Base-by-base conservation (phyloP, 1,140 invertebrate species). In the Leguminivora glycinivorella region DNA sequence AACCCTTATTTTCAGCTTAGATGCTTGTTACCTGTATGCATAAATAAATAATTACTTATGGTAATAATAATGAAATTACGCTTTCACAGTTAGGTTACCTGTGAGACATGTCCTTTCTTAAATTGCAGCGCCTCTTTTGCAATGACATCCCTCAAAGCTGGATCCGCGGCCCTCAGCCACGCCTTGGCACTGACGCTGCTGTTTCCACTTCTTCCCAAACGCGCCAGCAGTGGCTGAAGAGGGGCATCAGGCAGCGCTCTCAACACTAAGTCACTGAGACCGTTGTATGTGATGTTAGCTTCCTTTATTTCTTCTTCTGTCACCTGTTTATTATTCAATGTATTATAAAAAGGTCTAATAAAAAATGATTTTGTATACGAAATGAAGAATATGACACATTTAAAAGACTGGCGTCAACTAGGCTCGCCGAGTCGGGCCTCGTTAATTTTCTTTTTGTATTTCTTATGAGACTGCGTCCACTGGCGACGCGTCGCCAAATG, bases 81-180 rank as follows among this genome's bases (percentile, higher is more conserved):
- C n/a, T n/a, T n/a, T n/a, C n/a, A n/a, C n/a, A n/a, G n/a, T n/a
- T n/a, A n/a, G 43, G 12, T 72, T 78, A 88, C 95, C 92, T 95
- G 95, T 25, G 93, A 94, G 34, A 94, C 84, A 72, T 92, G 91
- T 66, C 93, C 93, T 79, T 94, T 94, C 77, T 95, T 94, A 94
- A 95, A 97, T 73, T 96, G 96, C n/a, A 97, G 83, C 14, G 96
- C 96, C 91, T 97, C 96, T 90, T 97, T 97, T 38, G 95, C 95
- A 56, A 97, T 96, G 1, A 97, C 96, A 75, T 94, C 94, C 75
- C 95, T 93, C 56, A 97, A 85, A 2, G 95, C 95, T 19, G 96
- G 94, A 82, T 96, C 95, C 34, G 96, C 95, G 58, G 93, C 93
- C 75, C 94, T 93, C 66, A 96, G 84, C 95, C 95, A 96, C 75